These are phyloP conservation scores for Oophaga sylvatica DNA, from an alignment of 2,797 vertebrate genomes.

Conservation along the genomic window DNA sequence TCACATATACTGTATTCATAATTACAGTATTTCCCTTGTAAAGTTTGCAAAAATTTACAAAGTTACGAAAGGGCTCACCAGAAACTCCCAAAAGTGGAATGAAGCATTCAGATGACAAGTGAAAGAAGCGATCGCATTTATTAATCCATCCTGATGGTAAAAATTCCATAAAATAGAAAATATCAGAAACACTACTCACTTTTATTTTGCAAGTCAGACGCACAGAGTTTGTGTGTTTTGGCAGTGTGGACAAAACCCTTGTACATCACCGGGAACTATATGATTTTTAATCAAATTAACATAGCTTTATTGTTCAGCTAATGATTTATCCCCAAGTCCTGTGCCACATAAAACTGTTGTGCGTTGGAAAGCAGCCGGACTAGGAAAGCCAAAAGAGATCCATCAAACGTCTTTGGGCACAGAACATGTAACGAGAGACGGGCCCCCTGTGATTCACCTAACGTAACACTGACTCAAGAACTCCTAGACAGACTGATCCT, in stretches of 20 bases:
- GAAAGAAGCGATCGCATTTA: conserved; percentile 34
- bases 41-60: conserved; percentile 11
- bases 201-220: conserved; percentile 40
- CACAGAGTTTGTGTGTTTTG: conserved; percentile 37
- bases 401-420: conserved; percentile 40
- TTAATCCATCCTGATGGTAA: conserved; percentile 43
- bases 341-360: conserved; percentile 51
- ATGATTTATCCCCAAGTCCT: conserved; percentile 41
- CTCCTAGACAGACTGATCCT: conserved; percentile 38
- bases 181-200: conserved; percentile 45
- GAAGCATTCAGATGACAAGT: conserved; percentile 9
- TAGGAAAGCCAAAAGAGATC: conserved; percentile 49
- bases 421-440: conserved; percentile 37
- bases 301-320: conserved; percentile 48
- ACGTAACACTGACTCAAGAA: conserved; percentile 46
- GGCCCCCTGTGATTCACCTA: conserved; percentile 48
- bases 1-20: conserved; percentile 37
- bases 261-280: conserved; percentile 46
- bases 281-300: conserved; percentile 55
- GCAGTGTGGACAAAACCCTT: conserved; percentile 37
- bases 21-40: conserved; percentile 49
- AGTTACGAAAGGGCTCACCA: conserved; percentile 20
- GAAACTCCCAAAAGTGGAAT: conserved; percentile 41
- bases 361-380: conserved; percentile 32
- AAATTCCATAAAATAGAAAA: conserved; percentile 33